A percentile compares a stretch with the other conserved stretches of the same genome.
Evolutionary conservation across 2,113 vertebrate species (phyloP).

Genomic region (Campylomormyrus tamandua): DNA sequence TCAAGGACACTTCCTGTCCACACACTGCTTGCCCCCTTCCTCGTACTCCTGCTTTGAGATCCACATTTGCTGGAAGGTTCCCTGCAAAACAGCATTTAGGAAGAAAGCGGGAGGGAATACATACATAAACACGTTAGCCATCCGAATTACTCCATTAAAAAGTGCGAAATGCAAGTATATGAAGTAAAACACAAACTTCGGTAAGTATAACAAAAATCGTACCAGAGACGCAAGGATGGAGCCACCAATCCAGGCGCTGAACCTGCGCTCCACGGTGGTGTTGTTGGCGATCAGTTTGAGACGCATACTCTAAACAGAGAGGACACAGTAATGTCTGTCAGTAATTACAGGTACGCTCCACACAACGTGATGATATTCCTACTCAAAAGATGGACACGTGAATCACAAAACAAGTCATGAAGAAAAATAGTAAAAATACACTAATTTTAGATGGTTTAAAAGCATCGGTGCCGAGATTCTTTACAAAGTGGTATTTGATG

Average conservation of each 20-base stretch:
- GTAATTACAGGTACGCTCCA: background rate
- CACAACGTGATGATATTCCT: background rate
- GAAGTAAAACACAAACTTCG: background rate
- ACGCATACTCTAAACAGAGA: constrained; percentile 81
- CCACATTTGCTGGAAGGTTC: constrained; percentile 99
- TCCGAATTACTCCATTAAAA: background rate
- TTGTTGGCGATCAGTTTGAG: constrained; percentile 97
- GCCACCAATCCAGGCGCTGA: constrained; percentile 96
- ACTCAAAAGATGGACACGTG: background rate
- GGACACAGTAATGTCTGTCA: background rate
- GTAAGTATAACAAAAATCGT: constrained; percentile 41
- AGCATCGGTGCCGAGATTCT: background rate
- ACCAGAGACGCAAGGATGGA: constrained; percentile 96
- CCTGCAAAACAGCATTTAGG: constrained; percentile 56
- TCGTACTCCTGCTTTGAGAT: constrained; percentile 98
- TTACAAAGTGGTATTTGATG: background rate
- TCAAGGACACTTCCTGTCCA: constrained; percentile 96
- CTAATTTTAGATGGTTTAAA: background rate
- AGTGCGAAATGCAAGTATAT: background rate
- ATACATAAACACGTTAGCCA: background rate
- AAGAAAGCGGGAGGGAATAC: background rate
- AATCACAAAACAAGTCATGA: background rate
- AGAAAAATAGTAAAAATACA: background rate
- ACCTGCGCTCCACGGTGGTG: constrained; percentile 90
- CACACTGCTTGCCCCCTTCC: constrained; percentile 95